Percentiles rank a stretch among this genome's conserved stretches.
phyloP scores from a whole-genome alignment of 2,113 vertebrate species.

The Oreochromis aureus region DNA sequence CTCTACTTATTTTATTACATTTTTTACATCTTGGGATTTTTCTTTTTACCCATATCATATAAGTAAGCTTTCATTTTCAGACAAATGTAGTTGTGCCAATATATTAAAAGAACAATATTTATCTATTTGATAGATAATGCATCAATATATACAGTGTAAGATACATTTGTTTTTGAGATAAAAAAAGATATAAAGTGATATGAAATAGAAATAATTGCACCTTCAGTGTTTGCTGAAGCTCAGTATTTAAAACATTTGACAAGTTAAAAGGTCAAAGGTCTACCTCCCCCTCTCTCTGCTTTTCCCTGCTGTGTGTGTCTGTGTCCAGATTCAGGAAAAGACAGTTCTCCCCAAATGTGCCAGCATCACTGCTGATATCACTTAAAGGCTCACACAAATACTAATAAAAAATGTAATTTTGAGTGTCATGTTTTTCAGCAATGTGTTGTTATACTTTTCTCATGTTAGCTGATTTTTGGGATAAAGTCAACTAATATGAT shows the following conservation, averaged over 20 bases:
- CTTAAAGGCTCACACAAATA: not conserved
- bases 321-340: not conserved
- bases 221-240: not conserved
- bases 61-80: not conserved
- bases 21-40: not conserved
- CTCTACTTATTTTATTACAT: not conserved
- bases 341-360: not conserved
- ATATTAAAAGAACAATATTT: not conserved
- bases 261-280: not conserved
- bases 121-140: not conserved
- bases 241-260: not conserved
- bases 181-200: not conserved
- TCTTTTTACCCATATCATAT: not conserved
- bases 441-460: not conserved
- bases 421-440: not conserved
- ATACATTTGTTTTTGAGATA: fast-evolving
- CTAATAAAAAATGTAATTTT: not conserved
- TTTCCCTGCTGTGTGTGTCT: not conserved
- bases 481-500: not conserved
- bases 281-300: not conserved
- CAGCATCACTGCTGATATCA: not conserved
- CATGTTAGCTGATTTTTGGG: fast-evolving
- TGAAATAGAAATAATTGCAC: not conserved
- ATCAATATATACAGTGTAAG: not conserved
- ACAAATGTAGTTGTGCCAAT: not conserved